Conservation (phyloP, 2,888 invertebrate species). For the Xestia sexstrigata region DNA sequence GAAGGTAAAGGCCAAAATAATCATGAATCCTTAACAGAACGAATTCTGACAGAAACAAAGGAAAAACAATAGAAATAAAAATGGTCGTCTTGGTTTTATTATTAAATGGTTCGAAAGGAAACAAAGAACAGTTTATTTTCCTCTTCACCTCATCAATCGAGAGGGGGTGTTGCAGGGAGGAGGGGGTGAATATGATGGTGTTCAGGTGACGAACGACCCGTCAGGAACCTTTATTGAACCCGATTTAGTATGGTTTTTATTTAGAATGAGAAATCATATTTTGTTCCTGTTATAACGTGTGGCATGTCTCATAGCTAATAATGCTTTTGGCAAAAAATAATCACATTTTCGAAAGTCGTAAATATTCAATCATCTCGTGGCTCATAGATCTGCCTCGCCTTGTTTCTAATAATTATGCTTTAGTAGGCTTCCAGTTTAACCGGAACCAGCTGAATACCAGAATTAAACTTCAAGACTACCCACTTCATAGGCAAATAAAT, state of each 20-base stretch:
- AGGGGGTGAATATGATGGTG: conserved; percentile 42
- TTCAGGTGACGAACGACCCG: conserved; percentile 59
- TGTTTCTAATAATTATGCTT: background rate
- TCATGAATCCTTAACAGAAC: conserved; percentile 6
- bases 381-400: background rate
- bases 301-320: background rate
- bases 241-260: conserved; percentile 41
- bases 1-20: background rate
- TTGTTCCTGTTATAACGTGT: background rate
- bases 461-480: background rate
- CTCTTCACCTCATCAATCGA: conserved; percentile 54
- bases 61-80: conserved; percentile 30
- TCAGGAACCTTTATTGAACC: conserved; percentile 45
- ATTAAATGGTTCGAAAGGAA: conserved; percentile 49
- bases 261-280: conserved; percentile 23
- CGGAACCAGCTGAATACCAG: background rate
- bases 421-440: background rate
- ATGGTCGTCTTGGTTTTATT: conserved; percentile 33
- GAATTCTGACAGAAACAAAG: conserved; percentile 19
- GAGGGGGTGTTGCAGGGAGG: background rate
- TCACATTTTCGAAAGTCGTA: background rate
- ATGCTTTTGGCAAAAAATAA: background rate
- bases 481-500: background rate
- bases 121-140: conserved; percentile 55
- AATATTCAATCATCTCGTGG: background rate